Evolutionary conservation across 2,797 vertebrate species (phyloP).

Genomic region (Ptychobarbus kaznakovi): DNA sequence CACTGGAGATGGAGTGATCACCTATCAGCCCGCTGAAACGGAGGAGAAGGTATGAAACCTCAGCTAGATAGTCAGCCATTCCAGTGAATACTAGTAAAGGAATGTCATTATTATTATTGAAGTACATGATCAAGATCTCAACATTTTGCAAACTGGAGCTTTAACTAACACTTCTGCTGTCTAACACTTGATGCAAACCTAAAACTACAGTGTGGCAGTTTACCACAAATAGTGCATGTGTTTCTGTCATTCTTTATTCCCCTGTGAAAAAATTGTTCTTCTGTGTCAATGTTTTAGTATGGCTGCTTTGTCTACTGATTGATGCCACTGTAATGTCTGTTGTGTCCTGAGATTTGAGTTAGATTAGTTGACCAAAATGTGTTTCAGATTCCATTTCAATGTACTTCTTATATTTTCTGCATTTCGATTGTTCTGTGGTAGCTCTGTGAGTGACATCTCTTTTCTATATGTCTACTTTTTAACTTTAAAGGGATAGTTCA

Average conservation of each 20-base stretch:
- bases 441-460: conserved; percentile 80
- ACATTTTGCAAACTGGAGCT: not conserved
- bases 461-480: conserved; percentile 64
- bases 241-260: not conserved
- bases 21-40: conserved; percentile 87
- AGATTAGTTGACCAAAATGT: conserved; percentile 38
- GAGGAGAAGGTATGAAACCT: conserved; percentile 88
- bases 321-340: conserved; percentile 1
- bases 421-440: conserved; percentile 76
- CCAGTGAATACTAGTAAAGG: not conserved
- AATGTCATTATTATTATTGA: not conserved
- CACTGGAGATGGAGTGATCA: conserved; percentile 83
- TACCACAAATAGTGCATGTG: conserved; percentile 3
- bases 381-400: conserved; percentile 63
- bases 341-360: not conserved
- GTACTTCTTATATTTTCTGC: conserved; percentile 73
- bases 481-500: conserved; percentile 10
- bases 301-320: not conserved
- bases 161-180: not conserved
- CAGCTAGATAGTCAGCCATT: not conserved
- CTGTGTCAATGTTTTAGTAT: not conserved
- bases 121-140: not conserved
- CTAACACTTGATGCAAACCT: not conserved
- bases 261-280: not conserved
- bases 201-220: not conserved